phyloP scores from a whole-genome alignment of 2,797 vertebrate species.

The Acrossocheilus wenchowensis region DNA sequence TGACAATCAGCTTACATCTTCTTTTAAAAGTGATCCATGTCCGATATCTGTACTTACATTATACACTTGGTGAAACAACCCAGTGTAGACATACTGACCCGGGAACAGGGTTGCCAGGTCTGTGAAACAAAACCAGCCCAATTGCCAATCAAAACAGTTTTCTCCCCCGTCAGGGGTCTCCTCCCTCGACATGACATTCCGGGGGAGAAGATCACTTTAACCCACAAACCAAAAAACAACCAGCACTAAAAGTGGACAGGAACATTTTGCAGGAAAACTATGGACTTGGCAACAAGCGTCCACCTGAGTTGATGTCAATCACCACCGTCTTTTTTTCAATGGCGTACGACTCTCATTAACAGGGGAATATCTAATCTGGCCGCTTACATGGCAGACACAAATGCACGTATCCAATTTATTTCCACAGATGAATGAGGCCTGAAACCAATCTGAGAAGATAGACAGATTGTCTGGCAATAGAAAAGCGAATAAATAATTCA shows the following conservation, averaged over 20 bases:
- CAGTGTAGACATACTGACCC: not conserved
- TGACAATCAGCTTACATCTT: not conserved
- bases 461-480: conserved; percentile 49
- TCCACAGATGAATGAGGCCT: not conserved
- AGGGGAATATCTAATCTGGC: not conserved
- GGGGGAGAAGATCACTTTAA: not conserved
- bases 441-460: not conserved
- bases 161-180: not conserved
- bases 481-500: conserved; percentile 44
- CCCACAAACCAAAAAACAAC: not conserved
- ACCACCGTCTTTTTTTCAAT: not conserved
- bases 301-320: not conserved
- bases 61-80: not conserved
- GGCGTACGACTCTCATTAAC: not conserved
- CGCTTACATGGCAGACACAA: not conserved
- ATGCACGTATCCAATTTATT: not conserved
- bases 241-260: not conserved
- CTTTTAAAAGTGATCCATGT: not conserved
- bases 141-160: not conserved
- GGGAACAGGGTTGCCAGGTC: not conserved
- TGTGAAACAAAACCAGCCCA: not conserved
- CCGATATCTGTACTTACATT: not conserved
- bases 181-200: not conserved
- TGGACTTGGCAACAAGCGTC: not conserved
- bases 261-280: not conserved